Percentiles rank a stretch among this genome's conserved stretches.
Evolutionary conservation across 1,140 invertebrate species (phyloP).

Genomic region (Drepana arcuata): DNA sequence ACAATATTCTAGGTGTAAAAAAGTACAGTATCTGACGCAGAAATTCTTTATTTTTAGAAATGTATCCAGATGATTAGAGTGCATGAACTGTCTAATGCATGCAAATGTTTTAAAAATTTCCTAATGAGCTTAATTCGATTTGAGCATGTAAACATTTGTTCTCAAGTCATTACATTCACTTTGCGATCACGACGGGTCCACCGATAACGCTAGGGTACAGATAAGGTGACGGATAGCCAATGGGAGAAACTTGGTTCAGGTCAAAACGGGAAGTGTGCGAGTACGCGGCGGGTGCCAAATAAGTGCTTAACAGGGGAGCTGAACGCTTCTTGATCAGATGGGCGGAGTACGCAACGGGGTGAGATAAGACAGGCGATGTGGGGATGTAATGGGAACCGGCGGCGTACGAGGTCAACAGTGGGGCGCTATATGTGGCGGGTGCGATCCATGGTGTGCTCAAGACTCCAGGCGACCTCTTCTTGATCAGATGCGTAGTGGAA

Average conservation of each 20-base stretch:
- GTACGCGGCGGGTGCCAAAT: conserved; percentile 29
- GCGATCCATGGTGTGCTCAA: conserved; percentile 18
- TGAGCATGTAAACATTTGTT: too few species aligned
- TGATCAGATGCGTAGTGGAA: conserved; percentile 28
- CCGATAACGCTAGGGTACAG: too few species aligned
- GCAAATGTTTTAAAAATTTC: too few species aligned
- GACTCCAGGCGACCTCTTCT: conserved; percentile 18
- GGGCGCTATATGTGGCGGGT: conserved; percentile 20
- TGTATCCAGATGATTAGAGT: too few species aligned
- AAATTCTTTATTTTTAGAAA: conserved; percentile 2
- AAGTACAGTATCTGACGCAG: not conserved
- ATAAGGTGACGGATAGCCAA: too few species aligned
- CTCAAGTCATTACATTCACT: too few species aligned
- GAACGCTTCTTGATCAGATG: conserved; percentile 42
- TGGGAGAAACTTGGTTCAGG: conserved; percentile 19
- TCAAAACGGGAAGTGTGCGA: conserved; percentile 41
- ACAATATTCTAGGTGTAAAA: too few species aligned
- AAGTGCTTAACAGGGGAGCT: conserved; percentile 22
- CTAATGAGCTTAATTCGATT: too few species aligned
- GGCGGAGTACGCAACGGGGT: conserved; percentile 14
- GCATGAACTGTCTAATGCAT: conserved; percentile 2
- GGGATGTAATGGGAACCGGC: conserved; percentile 19
- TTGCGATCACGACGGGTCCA: too few species aligned
- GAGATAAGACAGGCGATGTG: conserved; percentile 14
- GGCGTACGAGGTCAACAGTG: conserved; percentile 27